Evolutionary conservation across 92 coral and sea anemone genomes (phyloP), one percentile per base, ranked within the genome.

Genomic region (Meandrina meandrites): DNA sequence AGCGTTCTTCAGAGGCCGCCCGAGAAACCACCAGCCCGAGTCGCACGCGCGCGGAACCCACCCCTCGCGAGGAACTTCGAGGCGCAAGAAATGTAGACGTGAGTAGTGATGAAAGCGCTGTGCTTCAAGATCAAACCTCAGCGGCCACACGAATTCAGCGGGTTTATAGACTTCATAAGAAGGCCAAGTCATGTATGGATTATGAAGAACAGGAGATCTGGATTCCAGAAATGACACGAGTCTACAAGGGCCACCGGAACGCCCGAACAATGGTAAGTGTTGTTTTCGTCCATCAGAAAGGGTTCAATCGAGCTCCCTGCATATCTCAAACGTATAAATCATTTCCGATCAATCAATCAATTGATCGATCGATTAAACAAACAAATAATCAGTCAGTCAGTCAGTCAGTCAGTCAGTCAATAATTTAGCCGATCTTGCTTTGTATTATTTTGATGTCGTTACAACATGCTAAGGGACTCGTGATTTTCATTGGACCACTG

Each of bases 231-330:
- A 96, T 94, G 94, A 94, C 89, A 17, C 90, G 91, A 62, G 94
- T 97, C 45, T 97, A 87, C 85, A 92, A 89, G 58, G 99, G 99
- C 27, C 99, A 97, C 75, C 90, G 99, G 35, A 97, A 97, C 56
- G 98, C 98, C 2, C 96, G 99, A n/a, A 97, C 99, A 7, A 97
- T 97, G 98, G 99, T 97, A 87, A 87, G 96, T 82, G 16, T 27
- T 27, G 14, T 28, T n/a, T 35, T 27, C 27, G 48, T 3, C 8
- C 4, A 45, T 45, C 48, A 8, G 4, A 45, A 8, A n/a, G n/a
- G n/a, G n/a, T n/a, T n/a, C n/a, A n/a, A n/a, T n/a, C n/a, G n/a
- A n/a, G n/a, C n/a, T n/a, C n/a, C n/a, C n/a, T n/a, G n/a, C n/a
- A 4, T 48, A 48, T 48, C 53, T 48, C 53, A 48, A 48, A 48